A percentile compares a stretch with the other conserved stretches of the same genome.
Conservation (phyloP, 2,797 vertebrate species). For the Sebastes goodei region DNA sequence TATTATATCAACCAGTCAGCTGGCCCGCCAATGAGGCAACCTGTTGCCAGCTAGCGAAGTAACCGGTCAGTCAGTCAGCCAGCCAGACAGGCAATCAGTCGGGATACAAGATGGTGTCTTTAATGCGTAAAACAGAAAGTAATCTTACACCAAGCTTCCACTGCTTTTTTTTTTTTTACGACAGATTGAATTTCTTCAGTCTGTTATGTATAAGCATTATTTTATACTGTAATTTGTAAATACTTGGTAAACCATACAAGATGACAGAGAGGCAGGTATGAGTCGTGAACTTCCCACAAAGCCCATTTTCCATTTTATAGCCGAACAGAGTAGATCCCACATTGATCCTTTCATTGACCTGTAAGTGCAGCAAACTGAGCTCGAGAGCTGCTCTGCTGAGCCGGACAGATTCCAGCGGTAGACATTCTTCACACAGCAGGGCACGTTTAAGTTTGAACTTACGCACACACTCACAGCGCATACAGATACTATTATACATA, state of each 20-base stretch:
- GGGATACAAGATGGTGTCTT: slow-evolving; percentile 3
- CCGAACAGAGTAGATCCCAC: slow-evolving; percentile 25
- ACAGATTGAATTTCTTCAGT: slow-evolving; percentile 1
- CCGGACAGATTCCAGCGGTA: slow-evolving; percentile 58
- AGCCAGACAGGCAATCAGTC: not conserved
- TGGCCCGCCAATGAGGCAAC: not conserved
- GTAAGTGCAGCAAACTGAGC: slow-evolving; percentile 48
- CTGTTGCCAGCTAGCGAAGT: slow-evolving; percentile 5
- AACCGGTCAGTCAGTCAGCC: not conserved
- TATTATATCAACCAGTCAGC: slow-evolving; percentile 26
- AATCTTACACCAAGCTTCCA: slow-evolving; percentile 16
- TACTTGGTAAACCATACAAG: not conserved
- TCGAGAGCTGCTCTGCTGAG: slow-evolving; percentile 47
- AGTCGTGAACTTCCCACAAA: not conserved
- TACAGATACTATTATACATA: not conserved
- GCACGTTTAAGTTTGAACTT: slow-evolving; percentile 37
- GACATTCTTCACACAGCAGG: slow-evolving; percentile 69
- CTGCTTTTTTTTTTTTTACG: not conserved
- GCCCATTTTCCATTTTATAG: slow-evolving; percentile 15
- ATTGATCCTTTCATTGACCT: slow-evolving; percentile 50
- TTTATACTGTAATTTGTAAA: slow-evolving; percentile 2
- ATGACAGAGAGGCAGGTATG: slow-evolving; percentile 4
- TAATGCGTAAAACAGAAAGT: slow-evolving; percentile 39
- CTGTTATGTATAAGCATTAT: not conserved
- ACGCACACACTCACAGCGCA: slow-evolving; percentile 3